Percentiles rank a stretch among this genome's conserved stretches.
Evolutionary conservation across 2,888 invertebrate species (phyloP).

Genomic region (Cryptophagus acutangulus): DNA sequence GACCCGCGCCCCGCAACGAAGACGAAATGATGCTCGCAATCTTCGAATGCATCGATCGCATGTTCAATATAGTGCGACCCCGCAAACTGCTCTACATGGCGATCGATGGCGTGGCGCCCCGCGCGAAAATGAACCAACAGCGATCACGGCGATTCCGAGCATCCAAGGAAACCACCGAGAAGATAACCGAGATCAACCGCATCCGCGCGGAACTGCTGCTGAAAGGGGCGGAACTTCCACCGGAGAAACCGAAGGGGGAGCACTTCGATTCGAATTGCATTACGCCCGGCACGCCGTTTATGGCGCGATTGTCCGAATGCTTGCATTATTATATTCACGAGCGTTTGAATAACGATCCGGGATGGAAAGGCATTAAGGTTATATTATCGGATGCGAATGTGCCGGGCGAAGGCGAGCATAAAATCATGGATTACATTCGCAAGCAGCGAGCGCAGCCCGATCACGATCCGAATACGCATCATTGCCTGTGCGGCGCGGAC

Average conservation of each 20-base stretch:
- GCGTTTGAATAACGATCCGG: conserved; percentile 84
- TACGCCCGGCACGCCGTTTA: conserved; percentile 98
- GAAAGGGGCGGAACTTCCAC: conserved; percentile 70
- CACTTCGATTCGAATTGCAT: conserved; percentile 99
- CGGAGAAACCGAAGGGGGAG: conserved; percentile 83
- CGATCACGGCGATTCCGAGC: conserved; percentile 94
- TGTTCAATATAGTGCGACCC: conserved; percentile 89
- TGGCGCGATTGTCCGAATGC: conserved; percentile 84
- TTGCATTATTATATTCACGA: conserved; percentile 86
- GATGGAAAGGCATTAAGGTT: conserved; percentile 84
- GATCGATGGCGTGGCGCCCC: conserved; percentile 97
- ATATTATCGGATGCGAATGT: conserved; percentile 99
- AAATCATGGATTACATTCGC: conserved; percentile 99
- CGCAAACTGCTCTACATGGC: conserved; percentile 96
- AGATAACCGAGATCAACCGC: conserved; percentile 76
- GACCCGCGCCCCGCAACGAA: conserved; percentile 94
- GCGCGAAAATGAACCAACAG: conserved; percentile 99
- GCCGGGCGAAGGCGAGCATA: conserved; percentile 78
- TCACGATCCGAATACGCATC: conserved; percentile 97
- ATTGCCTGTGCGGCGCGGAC: conserved; percentile 97
- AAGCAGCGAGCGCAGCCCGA: conserved; percentile 89
- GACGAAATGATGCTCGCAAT: conserved; percentile 99
- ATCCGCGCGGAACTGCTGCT: conserved; percentile 68
- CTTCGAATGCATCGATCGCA: conserved; percentile 95
- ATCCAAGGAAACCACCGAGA: conserved; percentile 89